Percentiles rank a stretch among this genome's conserved stretches.
phyloP scores from a whole-genome alignment of 2,113 vertebrate species.

The Paradoxurus hermaphroditus region DNA sequence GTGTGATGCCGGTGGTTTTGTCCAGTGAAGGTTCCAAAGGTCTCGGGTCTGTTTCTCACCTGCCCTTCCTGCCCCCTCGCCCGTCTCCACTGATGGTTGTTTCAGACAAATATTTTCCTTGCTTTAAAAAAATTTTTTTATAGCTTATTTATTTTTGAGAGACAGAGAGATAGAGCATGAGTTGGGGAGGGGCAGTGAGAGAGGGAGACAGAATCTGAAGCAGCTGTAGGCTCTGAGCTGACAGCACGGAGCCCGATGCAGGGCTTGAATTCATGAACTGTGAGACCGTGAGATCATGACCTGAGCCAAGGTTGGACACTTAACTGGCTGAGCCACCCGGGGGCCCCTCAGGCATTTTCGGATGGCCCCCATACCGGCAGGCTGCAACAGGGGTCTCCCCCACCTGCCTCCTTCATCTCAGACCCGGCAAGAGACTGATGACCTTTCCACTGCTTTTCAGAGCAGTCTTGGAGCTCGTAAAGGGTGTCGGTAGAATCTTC shows the following conservation, averaged over 20 bases:
- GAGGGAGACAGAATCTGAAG: too few relatives aligned
- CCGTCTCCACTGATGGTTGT: accelerated
- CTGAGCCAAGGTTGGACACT: too few relatives aligned
- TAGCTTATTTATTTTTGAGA: too few relatives aligned
- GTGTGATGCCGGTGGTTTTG: accelerated
- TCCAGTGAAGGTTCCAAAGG: accelerated
- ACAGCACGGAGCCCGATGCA: too few relatives aligned
- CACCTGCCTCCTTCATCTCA: neutral
- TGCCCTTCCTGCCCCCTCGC: too few relatives aligned
- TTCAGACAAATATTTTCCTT: neutral
- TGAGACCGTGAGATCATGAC: too few relatives aligned
- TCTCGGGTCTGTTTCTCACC: neutral
- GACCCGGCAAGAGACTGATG: accelerated
- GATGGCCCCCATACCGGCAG: neutral
- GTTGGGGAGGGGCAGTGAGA: too few relatives aligned
- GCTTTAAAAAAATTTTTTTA: too few relatives aligned
- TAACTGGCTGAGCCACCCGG: too few relatives aligned
- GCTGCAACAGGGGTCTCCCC: accelerated
- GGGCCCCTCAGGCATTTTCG: neutral
- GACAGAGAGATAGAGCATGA: too few relatives aligned
- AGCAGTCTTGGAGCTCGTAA: neutral
- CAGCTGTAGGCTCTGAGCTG: too few relatives aligned
- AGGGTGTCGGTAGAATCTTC: accelerated
- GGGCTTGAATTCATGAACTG: too few relatives aligned
- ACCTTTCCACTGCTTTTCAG: accelerated